Conservation (phyloP, 2,888 invertebrate species). For the Cordilura impudica region DNA sequence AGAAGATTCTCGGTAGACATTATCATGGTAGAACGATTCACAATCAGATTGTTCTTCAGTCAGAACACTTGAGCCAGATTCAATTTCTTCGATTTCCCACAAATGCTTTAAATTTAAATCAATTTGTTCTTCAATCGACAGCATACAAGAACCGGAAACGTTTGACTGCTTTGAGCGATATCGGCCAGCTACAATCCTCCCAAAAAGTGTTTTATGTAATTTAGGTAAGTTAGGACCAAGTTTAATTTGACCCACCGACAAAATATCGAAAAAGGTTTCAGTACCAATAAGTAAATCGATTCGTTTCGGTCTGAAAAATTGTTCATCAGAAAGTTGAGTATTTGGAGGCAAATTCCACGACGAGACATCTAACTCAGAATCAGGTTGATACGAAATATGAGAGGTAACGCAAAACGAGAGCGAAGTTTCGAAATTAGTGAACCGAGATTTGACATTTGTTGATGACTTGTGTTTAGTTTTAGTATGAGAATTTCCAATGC, state of each 20-base stretch:
- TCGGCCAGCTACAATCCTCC: constrained; percentile 60
- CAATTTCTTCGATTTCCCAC: constrained; percentile 36
- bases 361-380: constrained; percentile 47
- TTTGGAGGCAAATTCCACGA: constrained; percentile 57
- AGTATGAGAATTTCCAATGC: constrained; percentile 42
- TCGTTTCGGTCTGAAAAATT: constrained; percentile 52
- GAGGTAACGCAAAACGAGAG: constrained; percentile 54
- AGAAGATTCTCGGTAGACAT: constrained; percentile 11
- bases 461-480: constrained; percentile 43
- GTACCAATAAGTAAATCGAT: constrained; percentile 61
- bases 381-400: constrained; percentile 59
- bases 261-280: constrained; percentile 51
- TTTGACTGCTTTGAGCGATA: not conserved
- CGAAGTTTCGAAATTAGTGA: constrained; percentile 37
- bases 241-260: constrained; percentile 60
- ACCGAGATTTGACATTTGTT: constrained; percentile 50
- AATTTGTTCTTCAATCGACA: constrained; percentile 18
- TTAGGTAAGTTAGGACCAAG: constrained; percentile 50
- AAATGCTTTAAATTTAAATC: constrained; percentile 14
- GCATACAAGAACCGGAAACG: constrained; percentile 18
- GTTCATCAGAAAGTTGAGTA: constrained; percentile 52
- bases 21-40: constrained; percentile 30
- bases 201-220: constrained; percentile 61
- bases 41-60: constrained; percentile 41
- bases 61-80: not conserved